Percentiles rank a stretch among this genome's conserved stretches.
Conservation (phyloP, 2,888 invertebrate species). For the Eulithis testata region DNA sequence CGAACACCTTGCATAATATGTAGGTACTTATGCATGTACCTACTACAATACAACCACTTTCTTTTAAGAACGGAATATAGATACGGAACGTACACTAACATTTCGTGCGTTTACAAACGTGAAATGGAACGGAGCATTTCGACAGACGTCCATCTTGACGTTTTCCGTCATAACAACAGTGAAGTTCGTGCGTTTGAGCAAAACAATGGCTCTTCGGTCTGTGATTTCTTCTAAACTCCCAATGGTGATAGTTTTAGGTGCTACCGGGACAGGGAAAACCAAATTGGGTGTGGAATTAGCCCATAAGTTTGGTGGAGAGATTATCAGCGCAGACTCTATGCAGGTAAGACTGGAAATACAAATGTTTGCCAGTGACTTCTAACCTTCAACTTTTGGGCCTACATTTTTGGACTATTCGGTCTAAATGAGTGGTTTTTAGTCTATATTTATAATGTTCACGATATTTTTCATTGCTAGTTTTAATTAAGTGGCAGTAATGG, state of each 20-base stretch:
- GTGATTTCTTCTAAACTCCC: conserved; percentile 82
- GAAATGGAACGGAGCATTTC: conserved; percentile 26
- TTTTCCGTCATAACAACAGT: conserved; percentile 64
- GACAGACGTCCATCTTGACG: conserved; percentile 39
- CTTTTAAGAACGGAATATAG: no score
- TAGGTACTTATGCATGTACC: no score
- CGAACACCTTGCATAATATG: no score
- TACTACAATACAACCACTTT: no score
- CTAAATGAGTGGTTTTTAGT: neutral
- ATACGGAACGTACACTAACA: no score
- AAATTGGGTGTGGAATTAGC: conserved; percentile 97
- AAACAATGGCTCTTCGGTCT: conserved; percentile 72
- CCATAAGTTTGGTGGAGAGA: conserved; percentile 93
- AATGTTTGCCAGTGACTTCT: conserved; percentile 39
- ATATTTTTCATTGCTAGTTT: neutral
- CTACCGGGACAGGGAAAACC: conserved; percentile 99
- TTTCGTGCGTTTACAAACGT: conserved; percentile 6
- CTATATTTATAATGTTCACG: no score
- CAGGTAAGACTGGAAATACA: conserved; percentile 86
- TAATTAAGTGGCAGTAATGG: neutral
- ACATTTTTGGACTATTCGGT: neutral
- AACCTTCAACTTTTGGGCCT: conserved; percentile 59
- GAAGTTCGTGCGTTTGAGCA: conserved; percentile 69
- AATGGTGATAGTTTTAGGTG: conserved; percentile 95
- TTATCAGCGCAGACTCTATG: conserved; percentile 99